A percentile compares a stretch with the other conserved stretches of the same genome.
These are phyloP conservation scores for Hanleya hanleyi DNA, from an alignment of 2,888 invertebrate genomes.

Conservation along the genomic window DNA sequence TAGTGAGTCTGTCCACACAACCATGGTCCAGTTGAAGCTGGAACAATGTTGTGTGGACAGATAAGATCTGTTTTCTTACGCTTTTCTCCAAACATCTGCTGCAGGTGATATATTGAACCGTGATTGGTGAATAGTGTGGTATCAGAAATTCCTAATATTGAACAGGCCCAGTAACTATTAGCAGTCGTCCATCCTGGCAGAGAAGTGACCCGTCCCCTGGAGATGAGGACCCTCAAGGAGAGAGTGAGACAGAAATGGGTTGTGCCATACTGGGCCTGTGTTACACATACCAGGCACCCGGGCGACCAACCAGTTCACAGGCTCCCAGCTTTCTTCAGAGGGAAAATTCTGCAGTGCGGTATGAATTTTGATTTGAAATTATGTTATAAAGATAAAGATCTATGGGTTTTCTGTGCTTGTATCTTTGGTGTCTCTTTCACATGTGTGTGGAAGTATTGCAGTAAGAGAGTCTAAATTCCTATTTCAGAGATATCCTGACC, in stretches of 20 bases:
- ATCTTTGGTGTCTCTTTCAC: too few species aligned
- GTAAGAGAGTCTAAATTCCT: conserved; percentile 9
- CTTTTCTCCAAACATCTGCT: too few species aligned
- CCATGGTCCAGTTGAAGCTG: too few species aligned
- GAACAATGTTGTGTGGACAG: too few species aligned
- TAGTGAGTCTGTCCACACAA: too few species aligned
- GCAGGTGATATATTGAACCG: too few species aligned
- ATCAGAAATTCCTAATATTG: background rate
- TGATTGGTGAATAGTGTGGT: too few species aligned
- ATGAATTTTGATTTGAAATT: background rate
- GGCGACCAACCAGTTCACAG: conserved; percentile 26
- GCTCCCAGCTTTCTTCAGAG: conserved; percentile 45
- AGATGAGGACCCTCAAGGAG: conserved; percentile 10
- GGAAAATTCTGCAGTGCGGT: conserved; percentile 48
- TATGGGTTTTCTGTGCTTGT: too few species aligned
- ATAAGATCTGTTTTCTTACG: too few species aligned
- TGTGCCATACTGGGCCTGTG: conserved; percentile 50
- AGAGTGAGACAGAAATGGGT: conserved; percentile 45
- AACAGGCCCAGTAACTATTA: conserved; percentile 56
- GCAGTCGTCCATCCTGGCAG: conserved; percentile 59
- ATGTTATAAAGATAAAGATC: too few species aligned
- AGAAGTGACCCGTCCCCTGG: conserved; percentile 29
- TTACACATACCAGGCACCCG: conserved; percentile 39
- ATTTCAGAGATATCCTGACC: conserved; percentile 51
- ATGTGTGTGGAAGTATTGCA: too few species aligned